Percentiles rank a stretch among this genome's conserved stretches.
These are phyloP conservation scores for Turritopsis dohrnii DNA, from an alignment of 30 jellyfish, hydroid and myxozoan species.

Conservation along the genomic window DNA sequence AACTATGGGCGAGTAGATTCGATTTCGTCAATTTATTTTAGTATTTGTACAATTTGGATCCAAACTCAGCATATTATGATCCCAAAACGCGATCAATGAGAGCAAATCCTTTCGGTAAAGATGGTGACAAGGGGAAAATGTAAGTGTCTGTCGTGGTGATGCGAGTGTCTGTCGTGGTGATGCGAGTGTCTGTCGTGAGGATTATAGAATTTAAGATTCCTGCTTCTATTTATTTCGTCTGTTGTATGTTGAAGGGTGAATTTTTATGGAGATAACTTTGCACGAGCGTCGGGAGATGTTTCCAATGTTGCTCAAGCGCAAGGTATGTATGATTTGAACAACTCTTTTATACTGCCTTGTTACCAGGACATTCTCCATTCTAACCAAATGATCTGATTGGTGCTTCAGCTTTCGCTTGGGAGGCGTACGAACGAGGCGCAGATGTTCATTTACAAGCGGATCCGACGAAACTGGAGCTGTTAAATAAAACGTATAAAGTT, in stretches of 20 bases:
- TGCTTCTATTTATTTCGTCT: neutral
- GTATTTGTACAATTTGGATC: constrained; percentile 90
- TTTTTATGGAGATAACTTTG: constrained; percentile 91
- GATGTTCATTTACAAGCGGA: constrained; percentile 99
- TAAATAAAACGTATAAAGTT: constrained; percentile 76
- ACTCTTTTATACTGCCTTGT: neutral
- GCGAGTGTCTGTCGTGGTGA: neutral
- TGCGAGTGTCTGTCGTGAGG: neutral
- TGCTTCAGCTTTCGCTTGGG: constrained; percentile 86
- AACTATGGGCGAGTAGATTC: neutral
- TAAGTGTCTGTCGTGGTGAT: constrained; percentile 22
- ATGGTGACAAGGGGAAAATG: constrained; percentile 77
- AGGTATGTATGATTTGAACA: constrained; percentile 26
- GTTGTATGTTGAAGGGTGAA: constrained; percentile 61
- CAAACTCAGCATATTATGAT: constrained; percentile 95
- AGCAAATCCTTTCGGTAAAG: constrained; percentile 66
- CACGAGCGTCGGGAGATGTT: constrained; percentile 83
- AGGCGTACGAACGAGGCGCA: constrained; percentile 96
- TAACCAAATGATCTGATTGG: no score
- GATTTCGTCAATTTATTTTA: constrained; percentile 11
- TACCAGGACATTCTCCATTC: no score
- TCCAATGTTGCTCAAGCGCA: constrained; percentile 80
- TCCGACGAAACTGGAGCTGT: constrained; percentile 92
- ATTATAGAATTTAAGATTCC: neutral
- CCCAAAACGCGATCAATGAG: constrained; percentile 99